These are phyloP conservation scores for Listronotus oregonensis DNA, from an alignment of 1,140 invertebrate genomes.

Conservation along the genomic window DNA sequence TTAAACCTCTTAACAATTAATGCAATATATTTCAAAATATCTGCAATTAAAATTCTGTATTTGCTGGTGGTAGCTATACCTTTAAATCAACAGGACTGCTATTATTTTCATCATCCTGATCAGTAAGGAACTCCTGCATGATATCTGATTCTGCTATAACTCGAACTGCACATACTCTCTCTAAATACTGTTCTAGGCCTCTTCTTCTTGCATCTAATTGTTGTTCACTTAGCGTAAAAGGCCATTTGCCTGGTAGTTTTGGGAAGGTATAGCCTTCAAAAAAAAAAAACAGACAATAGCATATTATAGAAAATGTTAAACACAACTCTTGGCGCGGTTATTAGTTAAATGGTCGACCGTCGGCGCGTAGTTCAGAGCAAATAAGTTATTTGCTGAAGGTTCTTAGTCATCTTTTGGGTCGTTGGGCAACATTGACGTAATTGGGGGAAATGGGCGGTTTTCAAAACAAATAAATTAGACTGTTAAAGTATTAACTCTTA, in stretches of 20 bases:
- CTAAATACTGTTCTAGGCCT: slow-evolving; percentile 95
- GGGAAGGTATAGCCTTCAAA: slow-evolving; percentile 97
- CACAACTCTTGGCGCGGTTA: no score
- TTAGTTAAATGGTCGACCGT: no score
- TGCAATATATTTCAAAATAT: no score
- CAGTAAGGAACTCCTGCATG: slow-evolving; percentile 96
- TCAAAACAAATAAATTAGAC: no score
- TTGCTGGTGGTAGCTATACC: slow-evolving; percentile 61
- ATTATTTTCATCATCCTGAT: slow-evolving; percentile 85
- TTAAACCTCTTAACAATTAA: no score
- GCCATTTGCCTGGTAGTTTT: slow-evolving; percentile 98
- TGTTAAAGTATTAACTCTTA: no score
- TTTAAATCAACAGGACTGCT: slow-evolving; percentile 92
- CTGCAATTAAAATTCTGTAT: no score
- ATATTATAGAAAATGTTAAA: background rate
- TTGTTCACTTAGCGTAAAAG: slow-evolving; percentile 94
- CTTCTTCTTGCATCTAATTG: slow-evolving; percentile 92
- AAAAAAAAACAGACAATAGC: slow-evolving; percentile 25
- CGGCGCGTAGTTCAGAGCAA: no score
- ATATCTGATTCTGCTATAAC: slow-evolving; percentile 97
- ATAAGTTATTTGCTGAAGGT: no score
- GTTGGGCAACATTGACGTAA: no score
- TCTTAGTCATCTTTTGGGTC: no score
- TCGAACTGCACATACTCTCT: slow-evolving; percentile 96
- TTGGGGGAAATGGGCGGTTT: no score